Evolutionary conservation across 64 coral and sea anemone genomes (phyloP).

Genomic region (Orbicella faveolata): DNA sequence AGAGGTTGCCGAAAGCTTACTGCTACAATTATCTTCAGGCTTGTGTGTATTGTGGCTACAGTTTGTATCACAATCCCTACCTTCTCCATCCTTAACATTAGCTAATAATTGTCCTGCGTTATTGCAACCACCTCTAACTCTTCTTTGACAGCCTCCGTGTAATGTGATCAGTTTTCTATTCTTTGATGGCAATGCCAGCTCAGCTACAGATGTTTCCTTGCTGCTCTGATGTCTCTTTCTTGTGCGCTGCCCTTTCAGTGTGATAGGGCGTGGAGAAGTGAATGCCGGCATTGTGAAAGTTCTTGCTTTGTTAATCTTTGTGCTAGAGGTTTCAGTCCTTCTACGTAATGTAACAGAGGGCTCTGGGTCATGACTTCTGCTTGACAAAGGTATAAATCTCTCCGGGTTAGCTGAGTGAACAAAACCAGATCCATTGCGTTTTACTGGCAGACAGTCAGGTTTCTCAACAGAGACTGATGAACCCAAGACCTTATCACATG

Average conservation of each 20-base stretch:
- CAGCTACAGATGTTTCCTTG: neutral
- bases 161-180: conserved; percentile 44
- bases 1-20: neutral
- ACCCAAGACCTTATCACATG: neutral
- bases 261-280: conserved; percentile 72
- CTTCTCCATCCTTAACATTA: neutral
- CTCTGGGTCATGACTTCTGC: neutral
- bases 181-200: neutral
- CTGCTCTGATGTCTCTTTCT: conserved; percentile 39
- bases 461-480: neutral
- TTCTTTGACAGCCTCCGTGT: neutral
- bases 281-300: conserved; percentile 29
- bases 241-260: conserved; percentile 10
- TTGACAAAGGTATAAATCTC: neutral
- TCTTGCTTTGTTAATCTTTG: neutral
- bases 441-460: neutral
- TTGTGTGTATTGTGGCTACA: no score
- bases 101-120: neutral
- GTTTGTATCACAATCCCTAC: neutral
- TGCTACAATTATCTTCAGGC: neutral
- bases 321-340: neutral
- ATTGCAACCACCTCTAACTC: neutral
- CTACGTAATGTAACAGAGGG: no score
- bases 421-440: neutral
- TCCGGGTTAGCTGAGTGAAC: neutral